phyloP scores from a whole-genome alignment of 2,113 vertebrate species.

The Leucopsar rothschildi region DNA sequence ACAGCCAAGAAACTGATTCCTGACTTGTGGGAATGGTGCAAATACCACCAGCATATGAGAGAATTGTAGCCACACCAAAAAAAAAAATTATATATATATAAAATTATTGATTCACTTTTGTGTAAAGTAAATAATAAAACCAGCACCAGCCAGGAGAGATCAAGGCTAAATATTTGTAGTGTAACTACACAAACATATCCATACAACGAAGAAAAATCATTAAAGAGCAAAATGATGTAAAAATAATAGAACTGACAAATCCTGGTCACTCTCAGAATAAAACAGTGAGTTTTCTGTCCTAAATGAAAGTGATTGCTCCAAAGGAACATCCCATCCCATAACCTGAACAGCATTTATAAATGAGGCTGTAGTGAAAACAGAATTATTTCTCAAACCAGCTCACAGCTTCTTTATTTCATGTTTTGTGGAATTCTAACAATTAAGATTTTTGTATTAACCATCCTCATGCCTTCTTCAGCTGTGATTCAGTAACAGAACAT shows the following conservation, averaged over 20 bases:
- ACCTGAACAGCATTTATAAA: background rate
- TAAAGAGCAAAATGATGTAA: background rate
- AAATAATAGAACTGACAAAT: background rate
- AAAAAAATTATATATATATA: background rate
- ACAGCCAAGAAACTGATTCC: background rate
- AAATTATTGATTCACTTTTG: background rate
- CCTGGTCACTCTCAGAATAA: background rate
- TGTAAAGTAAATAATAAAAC: background rate
- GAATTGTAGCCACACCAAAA: background rate
- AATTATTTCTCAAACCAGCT: conserved; percentile 6
- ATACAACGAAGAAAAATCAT: background rate
- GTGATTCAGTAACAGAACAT: conserved; percentile 39
- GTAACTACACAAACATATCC: background rate
- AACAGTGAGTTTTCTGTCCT: background rate
- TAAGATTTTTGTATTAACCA: conserved; percentile 50
- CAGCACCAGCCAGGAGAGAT: background rate
- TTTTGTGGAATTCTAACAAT: conserved; percentile 3
- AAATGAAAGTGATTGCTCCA: background rate
- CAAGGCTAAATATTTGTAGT: background rate
- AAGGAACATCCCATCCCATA: background rate
- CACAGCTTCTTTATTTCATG: background rate
- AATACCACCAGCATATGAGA: background rate
- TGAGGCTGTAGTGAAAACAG: conserved; percentile 9
- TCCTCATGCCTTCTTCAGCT: conserved; percentile 42
- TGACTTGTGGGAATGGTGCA: background rate